These are phyloP conservation scores for Larimichthys crocea DNA, from an alignment of 2,113 vertebrate genomes.

Conservation along the genomic window DNA sequence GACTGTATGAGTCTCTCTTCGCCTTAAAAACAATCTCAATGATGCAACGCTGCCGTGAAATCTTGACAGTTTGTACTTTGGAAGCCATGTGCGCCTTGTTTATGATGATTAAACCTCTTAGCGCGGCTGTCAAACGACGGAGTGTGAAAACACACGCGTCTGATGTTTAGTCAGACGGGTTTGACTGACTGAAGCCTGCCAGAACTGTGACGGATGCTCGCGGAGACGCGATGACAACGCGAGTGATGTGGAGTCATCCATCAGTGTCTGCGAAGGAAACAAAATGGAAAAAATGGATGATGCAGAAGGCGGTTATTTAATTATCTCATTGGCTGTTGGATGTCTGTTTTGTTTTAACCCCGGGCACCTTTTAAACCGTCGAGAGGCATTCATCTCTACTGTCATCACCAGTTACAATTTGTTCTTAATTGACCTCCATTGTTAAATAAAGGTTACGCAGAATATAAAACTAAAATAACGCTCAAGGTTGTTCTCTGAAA, in stretches of 20 bases:
- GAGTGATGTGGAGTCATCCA: background rate
- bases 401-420: constrained; percentile 32
- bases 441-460: constrained; percentile 51
- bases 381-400: constrained; percentile 13
- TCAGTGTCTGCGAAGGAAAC: background rate
- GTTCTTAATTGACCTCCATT: constrained; percentile 43
- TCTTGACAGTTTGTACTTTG: background rate
- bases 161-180: constrained; percentile 34
- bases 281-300: constrained; percentile 17
- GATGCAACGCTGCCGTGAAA: background rate
- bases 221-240: background rate
- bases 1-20: background rate
- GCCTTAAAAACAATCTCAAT: background rate
- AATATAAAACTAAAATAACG: background rate
- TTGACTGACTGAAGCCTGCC: constrained; percentile 45
- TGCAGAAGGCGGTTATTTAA: background rate
- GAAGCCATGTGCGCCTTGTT: background rate
- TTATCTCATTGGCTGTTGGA: constrained; percentile 1
- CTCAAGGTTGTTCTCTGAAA: constrained; percentile 47
- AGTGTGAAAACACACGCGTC: constrained; percentile 35
- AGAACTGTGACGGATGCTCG: background rate
- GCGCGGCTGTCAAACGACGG: background rate
- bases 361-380: too few species aligned
- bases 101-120: constrained; percentile 3
- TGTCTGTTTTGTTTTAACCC: constrained; percentile 2